Evolutionary conservation across 1,140 invertebrate species (phyloP), one percentile per base, ranked within the genome.

Genomic region (Drosophila neocordata): DNA sequence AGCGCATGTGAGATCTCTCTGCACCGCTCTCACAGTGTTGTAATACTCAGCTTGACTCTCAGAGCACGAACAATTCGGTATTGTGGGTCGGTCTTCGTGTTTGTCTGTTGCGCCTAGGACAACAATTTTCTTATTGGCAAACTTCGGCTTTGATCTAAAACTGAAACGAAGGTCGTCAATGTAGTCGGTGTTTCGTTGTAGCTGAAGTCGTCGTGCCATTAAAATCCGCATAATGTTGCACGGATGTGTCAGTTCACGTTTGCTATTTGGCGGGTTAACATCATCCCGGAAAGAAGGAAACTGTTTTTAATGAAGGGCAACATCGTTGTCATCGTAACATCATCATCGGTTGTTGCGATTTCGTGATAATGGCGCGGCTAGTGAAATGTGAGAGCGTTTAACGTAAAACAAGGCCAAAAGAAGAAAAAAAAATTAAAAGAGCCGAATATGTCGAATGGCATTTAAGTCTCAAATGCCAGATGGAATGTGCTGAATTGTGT

Each of bases 181-280:
- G 31, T 11, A 31, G 12, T 57, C 31, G 31, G 41, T 48, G 15
- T 8, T 9, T 56, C 5, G 48, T 9, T 24, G 27, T 20, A 9
- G 60, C 22, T 38, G 13, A 41, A 4, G 20, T 51, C 34, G 65
- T 61, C 55, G 78, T 77, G 79, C 80, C 80, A 89, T 90, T 15
- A 90, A 90, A 90, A 85, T 90, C 80, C 89, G 89, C 89, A 90
- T 89, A 89, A 89, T 90, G 78, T 90, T 72, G 73, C 70, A 69
- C 68, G 80, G 89, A 88, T 77, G 77, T 85, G 89, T 81, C 89
- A 90, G 89, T 90, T 73, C 84, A 88, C 89, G 89, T 80, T 90
- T 76, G 78, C 77, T 85, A 89, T 90, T 90, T 84, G 88, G 68
- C 81, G 84, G 64, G 77, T 65, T 66, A 84, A 59, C 77, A 90